A percentile compares a stretch with the other conserved stretches of the same genome.
Conservation (phyloP, 1,140 invertebrate species). For the Geopemphigus sp. region DNA sequence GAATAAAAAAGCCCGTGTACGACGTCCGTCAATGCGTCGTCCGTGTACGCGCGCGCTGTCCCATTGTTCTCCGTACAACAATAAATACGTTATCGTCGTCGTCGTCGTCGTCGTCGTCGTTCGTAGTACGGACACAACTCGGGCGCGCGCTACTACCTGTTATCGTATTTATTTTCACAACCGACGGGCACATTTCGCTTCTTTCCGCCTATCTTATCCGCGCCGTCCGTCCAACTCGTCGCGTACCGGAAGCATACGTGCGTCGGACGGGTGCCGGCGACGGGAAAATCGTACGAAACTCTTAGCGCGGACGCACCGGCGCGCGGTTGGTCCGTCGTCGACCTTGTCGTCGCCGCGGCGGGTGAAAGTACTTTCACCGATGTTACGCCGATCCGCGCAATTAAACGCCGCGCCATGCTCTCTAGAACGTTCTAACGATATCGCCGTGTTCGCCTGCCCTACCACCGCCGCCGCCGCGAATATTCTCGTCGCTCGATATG, state of each 20-base stretch:
- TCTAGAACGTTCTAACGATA: constrained; percentile 37
- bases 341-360: constrained; percentile 18
- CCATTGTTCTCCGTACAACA: constrained; percentile 23
- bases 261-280: not conserved
- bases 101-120: not conserved
- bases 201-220: no score
- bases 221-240: no score
- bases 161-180: no score
- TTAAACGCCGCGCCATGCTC: constrained; percentile 31
- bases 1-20: no score
- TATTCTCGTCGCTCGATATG: no score
- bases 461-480: not conserved
- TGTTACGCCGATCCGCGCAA: constrained; percentile 43
- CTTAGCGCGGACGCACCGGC: no score
- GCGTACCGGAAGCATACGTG: not conserved
- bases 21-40: no score
- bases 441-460: not conserved
- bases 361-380: constrained; percentile 48
- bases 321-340: no score
- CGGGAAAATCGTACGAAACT: no score
- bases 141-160: no score
- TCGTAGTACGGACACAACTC: constrained; percentile 3
- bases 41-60: no score
- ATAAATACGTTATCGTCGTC: constrained; percentile 24
- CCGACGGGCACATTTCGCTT: not conserved